Base-by-base conservation (phyloP, 2,888 invertebrate genomes). In the Rhimphoctona megacephalus region DNA sequence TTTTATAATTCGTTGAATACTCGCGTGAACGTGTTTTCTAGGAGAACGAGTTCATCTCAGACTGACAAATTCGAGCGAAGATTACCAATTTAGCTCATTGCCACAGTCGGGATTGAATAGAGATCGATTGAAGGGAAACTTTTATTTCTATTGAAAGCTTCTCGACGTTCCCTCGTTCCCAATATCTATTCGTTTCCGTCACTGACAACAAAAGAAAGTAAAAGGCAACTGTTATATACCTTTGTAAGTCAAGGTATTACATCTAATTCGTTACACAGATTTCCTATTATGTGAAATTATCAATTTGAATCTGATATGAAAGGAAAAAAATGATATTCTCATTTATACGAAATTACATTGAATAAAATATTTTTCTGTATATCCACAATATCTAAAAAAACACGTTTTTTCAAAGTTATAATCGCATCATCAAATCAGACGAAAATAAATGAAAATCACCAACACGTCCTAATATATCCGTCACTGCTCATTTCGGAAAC, bases 1-100 rank as follows among this genome's bases (percentile, higher is more conserved):
- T 69, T 69, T n/a, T 25, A 30, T 76, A 30, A 30, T 22, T 25
- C 2, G 14, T 67, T 43, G 39, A 67, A 76, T 25, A 36, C 64
- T 78, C 52, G 14, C 25, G 22, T 43, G 30, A 36, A 61, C 61
- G 57, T 61, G 5, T 46, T 33, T 49, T 49, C 17, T 22, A 22
- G n/a, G 33, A n/a, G 33, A n/a, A 61, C 22, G 49, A 64, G 49
- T 52, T 22, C 33, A 25, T 57, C 25, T 57, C 57, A 14, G 25
- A 64, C 67, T 81, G 85, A 82, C 78, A 85, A 85, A 82, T 85
- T 82, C 33, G 57, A 49, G 67, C 33, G 79, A 85, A 74, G 73
- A 82, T 79, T 78, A 46, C 67, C 67, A 79, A 85, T 78, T 82
- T 52, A 57, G 67, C 67, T 17, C 73, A 74, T 67, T 74, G 67